Evolutionary conservation across 2,113 vertebrate species (phyloP).

Genomic region (Mus spicilegus): DNA sequence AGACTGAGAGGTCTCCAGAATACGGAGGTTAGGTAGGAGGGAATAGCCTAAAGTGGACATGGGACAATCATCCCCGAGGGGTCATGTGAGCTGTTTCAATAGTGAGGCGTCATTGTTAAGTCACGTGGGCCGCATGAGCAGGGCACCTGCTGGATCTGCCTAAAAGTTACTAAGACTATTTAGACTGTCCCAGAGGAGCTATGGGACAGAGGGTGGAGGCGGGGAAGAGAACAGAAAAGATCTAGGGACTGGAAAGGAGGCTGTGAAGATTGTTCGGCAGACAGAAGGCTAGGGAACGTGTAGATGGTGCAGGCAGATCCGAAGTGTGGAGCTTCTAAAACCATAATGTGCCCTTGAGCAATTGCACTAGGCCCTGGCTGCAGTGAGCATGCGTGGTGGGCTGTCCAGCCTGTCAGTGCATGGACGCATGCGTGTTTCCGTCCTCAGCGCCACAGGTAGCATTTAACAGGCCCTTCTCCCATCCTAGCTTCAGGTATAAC

Average conservation of each 20-base stretch:
- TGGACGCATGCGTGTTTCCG: neutral
- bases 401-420: neutral
- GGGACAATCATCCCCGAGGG: neutral
- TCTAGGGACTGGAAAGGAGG: too few relatives aligned
- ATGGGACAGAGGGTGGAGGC: neutral
- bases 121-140: neutral
- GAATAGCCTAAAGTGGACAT: too few relatives aligned
- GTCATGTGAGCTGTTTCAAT: neutral
- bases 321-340: neutral
- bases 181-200: neutral
- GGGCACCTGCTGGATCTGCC: neutral
- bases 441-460: neutral
- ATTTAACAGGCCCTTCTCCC: neutral
- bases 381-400: neutral
- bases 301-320: neutral
- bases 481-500: neutral
- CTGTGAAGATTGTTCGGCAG: too few relatives aligned
- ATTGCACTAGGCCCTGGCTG: accelerated
- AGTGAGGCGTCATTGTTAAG: accelerated
- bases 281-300: too few relatives aligned
- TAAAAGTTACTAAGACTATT: neutral
- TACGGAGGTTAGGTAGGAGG: accelerated
- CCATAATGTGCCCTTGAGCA: too few relatives aligned
- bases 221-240: neutral
- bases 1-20: accelerated